phyloP scores from a whole-genome alignment of 2,888 invertebrate genomes.

The Operophtera brumata region DNA sequence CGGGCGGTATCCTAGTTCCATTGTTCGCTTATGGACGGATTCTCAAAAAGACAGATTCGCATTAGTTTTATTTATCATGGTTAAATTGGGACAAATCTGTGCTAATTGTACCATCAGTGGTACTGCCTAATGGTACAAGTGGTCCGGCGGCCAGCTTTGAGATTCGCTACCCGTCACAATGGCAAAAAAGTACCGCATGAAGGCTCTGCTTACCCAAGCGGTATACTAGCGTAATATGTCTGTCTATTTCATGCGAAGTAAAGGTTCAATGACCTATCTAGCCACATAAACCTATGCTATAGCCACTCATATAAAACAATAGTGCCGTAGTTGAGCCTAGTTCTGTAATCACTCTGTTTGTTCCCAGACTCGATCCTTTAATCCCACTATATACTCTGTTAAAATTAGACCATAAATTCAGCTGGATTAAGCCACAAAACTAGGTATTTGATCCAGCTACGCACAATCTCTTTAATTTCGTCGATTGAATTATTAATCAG shows the following conservation, averaged over 20 bases:
- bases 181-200: too few species aligned
- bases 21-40: too few species aligned
- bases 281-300: neutral
- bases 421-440: constrained; percentile 10
- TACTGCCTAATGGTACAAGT: too few species aligned
- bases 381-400: constrained; percentile 7
- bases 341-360: constrained; percentile 17
- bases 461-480: neutral
- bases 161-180: too few species aligned
- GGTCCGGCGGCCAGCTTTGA: too few species aligned
- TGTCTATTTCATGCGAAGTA: neutral
- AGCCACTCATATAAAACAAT: neutral
- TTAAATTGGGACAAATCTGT: too few species aligned
- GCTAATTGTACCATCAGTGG: too few species aligned
- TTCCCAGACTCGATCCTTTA: constrained; percentile 7
- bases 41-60: too few species aligned
- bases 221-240: too few species aligned
- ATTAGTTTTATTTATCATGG: too few species aligned
- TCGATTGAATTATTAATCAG: neutral
- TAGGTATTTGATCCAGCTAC: constrained; percentile 4
- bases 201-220: too few species aligned
- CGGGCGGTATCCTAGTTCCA: too few species aligned
- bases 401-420: constrained; percentile 18
- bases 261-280: constrained; percentile 1
- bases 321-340: neutral